phyloP scores from a whole-genome alignment of 1,140 invertebrate genomes.

The Phymorhynchus buccinoides region DNA sequence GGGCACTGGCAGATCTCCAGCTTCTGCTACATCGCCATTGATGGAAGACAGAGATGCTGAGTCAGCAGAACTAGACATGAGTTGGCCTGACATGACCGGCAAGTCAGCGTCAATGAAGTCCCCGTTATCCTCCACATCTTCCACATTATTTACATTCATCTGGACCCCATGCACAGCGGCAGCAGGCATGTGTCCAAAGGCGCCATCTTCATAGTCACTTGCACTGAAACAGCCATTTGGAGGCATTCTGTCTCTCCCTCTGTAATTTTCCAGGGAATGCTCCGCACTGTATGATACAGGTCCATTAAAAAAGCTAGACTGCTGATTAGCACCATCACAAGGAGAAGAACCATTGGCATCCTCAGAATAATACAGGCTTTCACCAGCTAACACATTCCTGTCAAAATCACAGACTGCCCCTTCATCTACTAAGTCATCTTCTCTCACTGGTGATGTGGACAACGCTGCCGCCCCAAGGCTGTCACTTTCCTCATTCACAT shows the following conservation, averaged over 20 bases:
- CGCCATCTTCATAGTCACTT: conserved; percentile 15
- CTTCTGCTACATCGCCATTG: conserved; percentile 56
- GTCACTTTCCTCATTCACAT: neutral
- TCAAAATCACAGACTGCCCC: conserved; percentile 56
- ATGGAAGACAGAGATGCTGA: conserved; percentile 56
- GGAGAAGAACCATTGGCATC: conserved; percentile 13
- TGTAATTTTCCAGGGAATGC: neutral
- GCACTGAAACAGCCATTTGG: neutral
- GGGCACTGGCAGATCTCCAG: conserved; percentile 39
- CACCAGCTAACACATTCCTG: conserved; percentile 42
- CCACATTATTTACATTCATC: neutral
- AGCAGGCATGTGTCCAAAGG: neutral
- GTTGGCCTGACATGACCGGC: conserved; percentile 57
- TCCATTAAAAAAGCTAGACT: conserved; percentile 24
- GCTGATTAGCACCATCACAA: neutral
- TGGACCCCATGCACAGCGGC: neutral
- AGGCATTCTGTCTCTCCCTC: no score
- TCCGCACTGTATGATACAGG: conserved; percentile 7
- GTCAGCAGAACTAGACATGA: conserved; percentile 63
- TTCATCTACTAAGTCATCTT: conserved; percentile 53
- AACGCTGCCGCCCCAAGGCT: neutral
- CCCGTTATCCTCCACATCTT: conserved; percentile 62
- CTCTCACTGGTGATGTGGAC: neutral
- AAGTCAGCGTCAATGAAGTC: conserved; percentile 70
- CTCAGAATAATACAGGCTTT: conserved; percentile 26